Percentiles rank a stretch among this genome's conserved stretches.
Evolutionary conservation across 1,140 invertebrate species (phyloP).

Genomic region (Brachionus calyciflorus): DNA sequence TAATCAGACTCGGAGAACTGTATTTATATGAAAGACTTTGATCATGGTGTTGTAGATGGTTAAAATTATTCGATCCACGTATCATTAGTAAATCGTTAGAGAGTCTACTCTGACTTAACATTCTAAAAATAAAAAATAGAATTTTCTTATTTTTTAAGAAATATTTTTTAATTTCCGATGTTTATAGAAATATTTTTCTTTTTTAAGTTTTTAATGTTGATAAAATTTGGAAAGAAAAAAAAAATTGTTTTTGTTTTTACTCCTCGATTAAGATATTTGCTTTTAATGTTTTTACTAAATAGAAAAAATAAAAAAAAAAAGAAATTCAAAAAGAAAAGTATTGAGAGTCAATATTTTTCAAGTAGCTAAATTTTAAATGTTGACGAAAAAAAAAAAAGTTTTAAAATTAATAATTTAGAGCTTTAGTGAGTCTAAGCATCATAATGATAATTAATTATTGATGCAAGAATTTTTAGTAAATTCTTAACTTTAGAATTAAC

Average conservation of each 20-base stretch:
- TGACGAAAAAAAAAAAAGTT: no score
- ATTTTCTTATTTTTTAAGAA: background rate
- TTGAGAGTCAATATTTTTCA: slow-evolving; percentile 22
- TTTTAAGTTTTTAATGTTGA: background rate
- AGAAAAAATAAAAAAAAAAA: no score
- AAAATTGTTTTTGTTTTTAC: background rate
- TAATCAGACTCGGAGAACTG: background rate
- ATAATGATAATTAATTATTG: no score
- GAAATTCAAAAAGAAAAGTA: background rate
- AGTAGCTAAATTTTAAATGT: no score
- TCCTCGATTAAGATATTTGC: slow-evolving; percentile 4
- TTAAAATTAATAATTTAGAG: no score
- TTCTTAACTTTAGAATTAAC: no score
- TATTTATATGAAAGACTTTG: background rate
- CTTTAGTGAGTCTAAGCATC: no score
- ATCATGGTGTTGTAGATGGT: background rate
- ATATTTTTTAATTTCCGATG: background rate
- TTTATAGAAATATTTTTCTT: background rate
- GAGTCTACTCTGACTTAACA: background rate
- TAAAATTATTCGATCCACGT: background rate
- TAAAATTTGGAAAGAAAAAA: background rate
- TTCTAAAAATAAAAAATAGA: background rate
- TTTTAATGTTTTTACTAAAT: background rate
- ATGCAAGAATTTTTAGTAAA: no score
- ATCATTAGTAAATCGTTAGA: background rate